Evolutionary conservation across 2,797 vertebrate species (phyloP), one percentile per base, ranked within the genome.

Genomic region (Phoebastria nigripes): DNA sequence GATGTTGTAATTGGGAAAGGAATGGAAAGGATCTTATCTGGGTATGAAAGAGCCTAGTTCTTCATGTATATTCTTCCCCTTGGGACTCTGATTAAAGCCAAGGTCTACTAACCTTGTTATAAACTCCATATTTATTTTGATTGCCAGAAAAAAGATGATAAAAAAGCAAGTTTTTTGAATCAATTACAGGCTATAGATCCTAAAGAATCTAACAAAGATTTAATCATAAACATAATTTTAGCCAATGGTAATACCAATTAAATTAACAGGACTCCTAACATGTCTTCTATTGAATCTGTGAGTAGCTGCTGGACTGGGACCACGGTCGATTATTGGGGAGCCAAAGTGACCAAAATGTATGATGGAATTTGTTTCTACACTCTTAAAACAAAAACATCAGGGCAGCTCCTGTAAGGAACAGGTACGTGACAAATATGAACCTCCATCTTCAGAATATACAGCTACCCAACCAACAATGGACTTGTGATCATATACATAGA

Each of bases 11-110:
- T 62, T 93, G 83, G 94, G 83, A 67, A 87, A 91, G 42, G 88
- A 92, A 95, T 46, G n/a, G 73, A 66, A 92, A 92, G 89, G 89
- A 92, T 91, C 74, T 96, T 96, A 95, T 96, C 89, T 74, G 44
- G 5, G 5, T 80, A 52, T 80, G 87, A 94, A 94, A 71, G 24
- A 94, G 21, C 15, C 12, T 85, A 49, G 54, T 65, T 90, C 58
- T 88, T 85, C 52, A 37, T 37, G 63, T 82, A 33, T 63, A 67
- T 87, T 89, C 67, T 80, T 47, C 44, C 87, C 14, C 44, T 39
- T 80, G 67, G 52, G 74, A 67, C 12, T 54, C n/a, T 73, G 78
- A 92, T 89, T 89, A 90, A 89, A 86, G 35, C 44, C 77, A 56
- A 82, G 33, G 31, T 74, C 81, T 90, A 62, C 62, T 47, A 94